Conservation (phyloP, 2,797 vertebrate species). For the Odontamblyopus lacepedii region DNA sequence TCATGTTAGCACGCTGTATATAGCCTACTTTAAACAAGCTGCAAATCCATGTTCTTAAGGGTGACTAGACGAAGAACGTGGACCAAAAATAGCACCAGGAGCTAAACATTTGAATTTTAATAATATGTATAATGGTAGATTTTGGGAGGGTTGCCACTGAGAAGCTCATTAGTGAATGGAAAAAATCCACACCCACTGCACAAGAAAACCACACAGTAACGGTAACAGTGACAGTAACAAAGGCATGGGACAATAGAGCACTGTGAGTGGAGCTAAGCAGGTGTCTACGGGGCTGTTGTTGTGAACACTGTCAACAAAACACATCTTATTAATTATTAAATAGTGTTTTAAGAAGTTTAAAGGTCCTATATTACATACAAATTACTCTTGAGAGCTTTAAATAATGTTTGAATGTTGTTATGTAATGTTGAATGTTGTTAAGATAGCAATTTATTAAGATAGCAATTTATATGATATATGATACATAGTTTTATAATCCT, state of each 20-base stretch:
- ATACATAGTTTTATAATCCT: too few species aligned
- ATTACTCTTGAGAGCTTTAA: too few species aligned
- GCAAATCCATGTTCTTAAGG: background rate
- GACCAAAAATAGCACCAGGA: background rate
- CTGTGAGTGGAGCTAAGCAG: background rate
- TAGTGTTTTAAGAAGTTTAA: too few species aligned
- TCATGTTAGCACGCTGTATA: background rate
- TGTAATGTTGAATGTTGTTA: too few species aligned
- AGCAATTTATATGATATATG: too few species aligned
- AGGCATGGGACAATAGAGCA: background rate
- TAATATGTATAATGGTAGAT: background rate
- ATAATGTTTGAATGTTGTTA: background rate
- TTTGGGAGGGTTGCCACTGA: background rate
- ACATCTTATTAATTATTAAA: too few species aligned
- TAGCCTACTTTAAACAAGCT: background rate
- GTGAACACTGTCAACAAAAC: background rate
- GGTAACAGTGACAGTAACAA: background rate
- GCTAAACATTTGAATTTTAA: background rate
- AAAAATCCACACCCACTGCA: background rate
- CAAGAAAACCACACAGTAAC: background rate
- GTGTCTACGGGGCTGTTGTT: background rate
- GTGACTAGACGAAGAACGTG: background rate
- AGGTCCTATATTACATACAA: too few species aligned
- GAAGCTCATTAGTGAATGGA: conserved; percentile 1
- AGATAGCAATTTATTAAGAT: too few species aligned